Percentiles rank a stretch among this genome's conserved stretches.
These are phyloP conservation scores for Strongylocentrotus purpuratus DNA, from an alignment of 35 echinoderm and acorn worm genomes.

Conservation along the genomic window DNA sequence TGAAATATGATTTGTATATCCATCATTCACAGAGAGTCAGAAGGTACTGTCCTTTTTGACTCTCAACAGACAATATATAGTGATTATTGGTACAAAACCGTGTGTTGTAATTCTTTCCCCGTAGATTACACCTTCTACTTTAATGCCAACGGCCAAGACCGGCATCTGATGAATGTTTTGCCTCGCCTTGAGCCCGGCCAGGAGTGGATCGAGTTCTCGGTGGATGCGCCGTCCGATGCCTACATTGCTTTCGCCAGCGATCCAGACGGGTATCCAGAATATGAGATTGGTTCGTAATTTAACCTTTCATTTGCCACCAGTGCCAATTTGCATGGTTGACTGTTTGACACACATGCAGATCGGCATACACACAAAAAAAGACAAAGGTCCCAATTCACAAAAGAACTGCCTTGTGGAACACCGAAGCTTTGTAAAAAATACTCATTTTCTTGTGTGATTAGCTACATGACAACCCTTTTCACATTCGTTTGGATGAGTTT, in stretches of 20 bases:
- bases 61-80: not conserved
- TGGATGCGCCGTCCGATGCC: not conserved
- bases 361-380: too few species aligned
- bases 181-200: not conserved
- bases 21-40: too few species aligned
- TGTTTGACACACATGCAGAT: too few species aligned
- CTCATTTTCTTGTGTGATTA: too few species aligned
- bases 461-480: too few species aligned
- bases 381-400: too few species aligned
- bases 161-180: not conserved
- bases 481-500: too few species aligned
- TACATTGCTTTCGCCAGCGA: not conserved
- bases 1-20: too few species aligned
- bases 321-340: too few species aligned
- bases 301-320: too few species aligned
- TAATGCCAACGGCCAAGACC: not conserved
- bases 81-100: not conserved
- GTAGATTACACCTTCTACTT: not conserved
- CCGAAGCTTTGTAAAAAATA: too few species aligned
- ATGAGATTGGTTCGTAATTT: conserved; percentile 12
- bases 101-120: not conserved
- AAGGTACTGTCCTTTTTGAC: not conserved
- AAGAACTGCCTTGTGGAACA: too few species aligned
- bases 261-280: not conserved
- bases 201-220: not conserved